Base-by-base conservation (phyloP, 2,113 vertebrate species). In the Bambusicola thoracicus region DNA sequence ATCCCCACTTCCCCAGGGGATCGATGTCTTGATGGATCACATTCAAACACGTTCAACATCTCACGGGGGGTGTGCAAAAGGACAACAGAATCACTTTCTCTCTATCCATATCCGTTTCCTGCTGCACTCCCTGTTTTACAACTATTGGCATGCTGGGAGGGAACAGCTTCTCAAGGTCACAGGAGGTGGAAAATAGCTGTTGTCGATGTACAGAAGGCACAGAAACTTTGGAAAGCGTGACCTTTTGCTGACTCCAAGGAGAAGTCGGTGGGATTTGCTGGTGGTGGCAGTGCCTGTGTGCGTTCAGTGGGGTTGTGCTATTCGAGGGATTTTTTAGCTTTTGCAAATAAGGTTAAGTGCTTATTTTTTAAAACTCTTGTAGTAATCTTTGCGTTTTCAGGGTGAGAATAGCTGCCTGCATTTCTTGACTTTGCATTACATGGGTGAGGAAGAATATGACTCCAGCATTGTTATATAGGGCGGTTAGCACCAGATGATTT, bases 21-120 rank as follows among this genome's bases (percentile, higher is more conserved):
- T 98, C 97, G 97, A 97, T 98, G 95, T 85, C 90, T 96, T 98
- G 97, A 98, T 98, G 97, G 97, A 98, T 98, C 96, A 93, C 97
- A 97, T 95, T 97, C 96, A 97, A 96, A 96, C 91, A 93, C 91
- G 96, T 97, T 97, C 94, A 97, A 96, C 97, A 92, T 97, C 97
- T 98, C 95, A 94, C 89, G 75, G 92, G 96, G 97, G 91, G 96
- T 96, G 97, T 97, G 96, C 93, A 83, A 97, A 97, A 96, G 96
- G 95, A 98, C 97, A 98, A 98, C 97, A 97, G 95, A 97, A 96
- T 97, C 93, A 44, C 94, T 97, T 98, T 98, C 91, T 85, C 92
- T 97, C 95, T 89, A 95, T 97, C 97, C 97, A 96, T 97, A 98
- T 98, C 97, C 96, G 97, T 98, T 96, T 97, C 92, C 95, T 94